phyloP scores from a whole-genome alignment of 2,113 vertebrate genomes.

The Myrmecobius fasciatus region DNA sequence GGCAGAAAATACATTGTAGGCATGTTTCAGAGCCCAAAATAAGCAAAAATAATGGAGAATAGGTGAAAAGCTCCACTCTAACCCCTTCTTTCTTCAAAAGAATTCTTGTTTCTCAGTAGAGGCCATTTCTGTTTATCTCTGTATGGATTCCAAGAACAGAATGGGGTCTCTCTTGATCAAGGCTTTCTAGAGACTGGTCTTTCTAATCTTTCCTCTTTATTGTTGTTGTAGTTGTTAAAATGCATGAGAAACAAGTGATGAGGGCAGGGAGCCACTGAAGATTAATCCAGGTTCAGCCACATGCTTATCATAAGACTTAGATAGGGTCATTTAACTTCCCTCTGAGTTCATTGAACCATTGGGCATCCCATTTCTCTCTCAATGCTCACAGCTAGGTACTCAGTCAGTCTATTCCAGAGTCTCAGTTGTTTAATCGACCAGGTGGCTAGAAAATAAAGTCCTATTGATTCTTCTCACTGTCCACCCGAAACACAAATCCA shows the following conservation, averaged over 20 bases:
- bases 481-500: background rate
- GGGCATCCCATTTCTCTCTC: conserved; percentile 59
- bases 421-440: conserved; percentile 45
- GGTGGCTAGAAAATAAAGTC: background rate
- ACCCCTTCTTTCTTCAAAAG: background rate
- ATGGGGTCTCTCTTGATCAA: background rate
- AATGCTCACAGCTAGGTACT: conserved; percentile 62
- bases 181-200: background rate
- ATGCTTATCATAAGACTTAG: conserved; percentile 58
- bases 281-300: conserved; percentile 10
- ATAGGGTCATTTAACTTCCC: conserved; percentile 68
- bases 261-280: background rate
- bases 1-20: conserved; percentile 19
- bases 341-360: conserved; percentile 63
- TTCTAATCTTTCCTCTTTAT: background rate
- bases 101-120: background rate
- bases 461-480: background rate
- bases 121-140: background rate
- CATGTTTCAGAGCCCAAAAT: conserved; percentile 1
- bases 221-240: background rate
- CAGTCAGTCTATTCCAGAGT: background rate
- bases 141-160: background rate
- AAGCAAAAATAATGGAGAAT: conserved; percentile 1
- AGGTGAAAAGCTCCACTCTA: background rate
- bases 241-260: conserved; percentile 20